phyloP scores from a whole-genome alignment of 1,140 invertebrate genomes.

The Drosophila obscura region DNA sequence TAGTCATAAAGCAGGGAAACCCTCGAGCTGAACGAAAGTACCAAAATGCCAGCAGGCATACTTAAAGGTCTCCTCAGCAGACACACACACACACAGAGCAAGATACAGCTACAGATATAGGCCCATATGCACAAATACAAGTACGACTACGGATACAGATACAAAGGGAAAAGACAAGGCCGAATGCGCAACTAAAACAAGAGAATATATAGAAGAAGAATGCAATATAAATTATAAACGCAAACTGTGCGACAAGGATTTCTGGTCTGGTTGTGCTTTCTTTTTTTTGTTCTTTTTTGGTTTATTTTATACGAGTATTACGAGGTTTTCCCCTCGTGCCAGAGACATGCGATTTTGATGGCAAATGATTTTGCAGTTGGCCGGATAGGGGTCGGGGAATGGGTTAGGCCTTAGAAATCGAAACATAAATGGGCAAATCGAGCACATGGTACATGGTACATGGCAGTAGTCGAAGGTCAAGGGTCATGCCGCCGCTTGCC shows the following conservation, averaged over 20 bases:
- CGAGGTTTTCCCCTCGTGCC: constrained; percentile 4
- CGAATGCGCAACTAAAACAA: constrained; percentile 70
- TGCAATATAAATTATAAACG: constrained; percentile 81
- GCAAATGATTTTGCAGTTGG: constrained; percentile 69
- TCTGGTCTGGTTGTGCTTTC: constrained; percentile 23
- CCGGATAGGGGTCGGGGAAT: not conserved
- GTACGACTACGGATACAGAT: constrained; percentile 19
- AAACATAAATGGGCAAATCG: constrained; percentile 56
- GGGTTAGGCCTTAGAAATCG: constrained; percentile 24
- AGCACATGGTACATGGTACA: constrained; percentile 53
- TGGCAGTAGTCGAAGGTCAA: constrained; percentile 74
- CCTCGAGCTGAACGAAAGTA: constrained; percentile 30
- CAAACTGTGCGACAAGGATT: constrained; percentile 80
- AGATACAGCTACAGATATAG: constrained; percentile 17
- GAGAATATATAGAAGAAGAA: constrained; percentile 47
- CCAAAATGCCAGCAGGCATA: constrained; percentile 67
- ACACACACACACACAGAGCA: constrained; percentile 7
- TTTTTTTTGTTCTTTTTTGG: not conserved
- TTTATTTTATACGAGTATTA: constrained; percentile 15
- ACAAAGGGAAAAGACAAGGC: constrained; percentile 59
- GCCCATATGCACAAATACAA: constrained; percentile 12
- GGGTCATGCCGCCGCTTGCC: constrained; percentile 57
- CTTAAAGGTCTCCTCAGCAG: constrained; percentile 53
- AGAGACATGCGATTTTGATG: constrained; percentile 74
- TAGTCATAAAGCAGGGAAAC: constrained; percentile 68